Percentiles rank a stretch among this genome's conserved stretches.
These are phyloP conservation scores for Stichopus horrens DNA, from an alignment of 53 echinoderm and acorn worm genomes.

Conservation along the genomic window DNA sequence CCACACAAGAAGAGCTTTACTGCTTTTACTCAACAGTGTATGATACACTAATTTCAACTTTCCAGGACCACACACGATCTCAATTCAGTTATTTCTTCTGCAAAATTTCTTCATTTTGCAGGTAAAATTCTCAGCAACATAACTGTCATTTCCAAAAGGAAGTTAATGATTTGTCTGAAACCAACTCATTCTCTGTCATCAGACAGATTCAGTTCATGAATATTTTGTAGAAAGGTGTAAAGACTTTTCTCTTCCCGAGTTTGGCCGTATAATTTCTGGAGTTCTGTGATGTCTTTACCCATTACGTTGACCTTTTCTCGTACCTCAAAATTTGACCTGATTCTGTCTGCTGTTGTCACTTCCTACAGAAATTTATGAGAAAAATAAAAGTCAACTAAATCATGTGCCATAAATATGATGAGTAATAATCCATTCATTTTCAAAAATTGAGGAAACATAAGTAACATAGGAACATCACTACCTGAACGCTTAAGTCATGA, in stretches of 20 bases:
- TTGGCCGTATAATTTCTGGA: slow-evolving; percentile 13
- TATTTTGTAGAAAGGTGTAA: slow-evolving; percentile 16
- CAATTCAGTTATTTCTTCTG: too few relatives aligned
- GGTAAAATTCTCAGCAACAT: too few relatives aligned
- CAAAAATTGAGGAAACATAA: too few relatives aligned
- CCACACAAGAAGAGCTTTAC: too few relatives aligned
- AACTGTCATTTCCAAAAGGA: neutral
- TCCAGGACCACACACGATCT: too few relatives aligned
- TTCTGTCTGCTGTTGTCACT: slow-evolving; percentile 27
- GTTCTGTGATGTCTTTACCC: slow-evolving; percentile 25
- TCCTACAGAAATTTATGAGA: slow-evolving; percentile 20
- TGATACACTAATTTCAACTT: too few relatives aligned
- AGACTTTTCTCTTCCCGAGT: slow-evolving; percentile 26
- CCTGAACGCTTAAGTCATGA: too few relatives aligned
- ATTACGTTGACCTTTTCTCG: slow-evolving; percentile 28
- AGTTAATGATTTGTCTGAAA: neutral
- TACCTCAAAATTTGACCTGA: neutral
- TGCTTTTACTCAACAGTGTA: too few relatives aligned
- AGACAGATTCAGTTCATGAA: slow-evolving; percentile 26
- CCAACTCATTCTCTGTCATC: neutral
- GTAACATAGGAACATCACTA: too few relatives aligned
- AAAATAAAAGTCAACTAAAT: neutral
- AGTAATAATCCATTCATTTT: too few relatives aligned
- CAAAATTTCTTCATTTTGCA: too few relatives aligned
- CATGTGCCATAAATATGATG: too few relatives aligned